phyloP scores from a whole-genome alignment of 2,113 vertebrate genomes.

The Girardinichthys multiradiatus region DNA sequence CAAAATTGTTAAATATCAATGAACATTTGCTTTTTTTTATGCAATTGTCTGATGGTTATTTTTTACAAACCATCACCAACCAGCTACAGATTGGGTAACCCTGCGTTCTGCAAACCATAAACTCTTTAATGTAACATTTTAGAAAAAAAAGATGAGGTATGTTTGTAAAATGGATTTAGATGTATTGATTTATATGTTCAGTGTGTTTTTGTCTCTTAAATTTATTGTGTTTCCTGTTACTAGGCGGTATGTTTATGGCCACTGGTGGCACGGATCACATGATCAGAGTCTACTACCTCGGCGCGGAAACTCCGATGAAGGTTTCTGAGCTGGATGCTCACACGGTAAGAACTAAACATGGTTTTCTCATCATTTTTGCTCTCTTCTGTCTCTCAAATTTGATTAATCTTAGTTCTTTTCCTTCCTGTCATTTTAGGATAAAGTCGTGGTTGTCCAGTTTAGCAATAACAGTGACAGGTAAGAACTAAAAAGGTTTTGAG shows the following conservation, averaged over 20 bases:
- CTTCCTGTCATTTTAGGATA: constrained; percentile 84
- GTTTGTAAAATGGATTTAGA: neutral
- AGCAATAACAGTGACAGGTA: constrained; percentile 96
- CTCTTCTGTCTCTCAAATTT: neutral
- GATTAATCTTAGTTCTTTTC: neutral
- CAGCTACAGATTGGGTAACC: no score
- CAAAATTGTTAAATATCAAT: no score
- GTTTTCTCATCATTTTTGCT: neutral
- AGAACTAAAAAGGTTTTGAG: constrained; percentile 43
- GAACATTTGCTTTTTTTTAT: no score
- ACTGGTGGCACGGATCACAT: constrained; percentile 96
- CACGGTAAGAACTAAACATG: constrained; percentile 80
- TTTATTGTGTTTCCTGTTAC: constrained; percentile 5
- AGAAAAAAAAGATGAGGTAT: neutral
- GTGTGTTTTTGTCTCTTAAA: neutral
- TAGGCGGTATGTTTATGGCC: constrained; percentile 97
- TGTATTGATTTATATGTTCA: neutral
- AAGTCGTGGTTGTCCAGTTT: constrained; percentile 96
- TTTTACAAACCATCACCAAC: no score
- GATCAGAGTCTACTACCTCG: constrained; percentile 97
- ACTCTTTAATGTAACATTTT: neutral
- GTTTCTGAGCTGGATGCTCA: constrained; percentile 94
- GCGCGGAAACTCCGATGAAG: constrained; percentile 90
- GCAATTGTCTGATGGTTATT: no score
- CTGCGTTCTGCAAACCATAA: no score